Evolutionary conservation across 2,888 invertebrate species (phyloP).

Genomic region (Lepeophtheirus nordmannii): DNA sequence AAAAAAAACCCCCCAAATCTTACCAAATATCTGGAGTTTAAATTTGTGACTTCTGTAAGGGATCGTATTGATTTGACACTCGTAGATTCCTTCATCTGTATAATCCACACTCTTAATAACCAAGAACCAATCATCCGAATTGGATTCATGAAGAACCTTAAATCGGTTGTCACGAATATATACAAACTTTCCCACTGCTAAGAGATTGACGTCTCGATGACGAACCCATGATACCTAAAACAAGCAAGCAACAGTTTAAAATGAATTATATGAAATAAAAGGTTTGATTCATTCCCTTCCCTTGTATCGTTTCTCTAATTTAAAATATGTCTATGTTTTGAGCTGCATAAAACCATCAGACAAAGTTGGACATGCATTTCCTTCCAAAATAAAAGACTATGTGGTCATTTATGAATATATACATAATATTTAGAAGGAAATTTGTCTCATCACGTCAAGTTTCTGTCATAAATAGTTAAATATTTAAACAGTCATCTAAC

Average conservation of each 20-base stretch:
- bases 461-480: no score
- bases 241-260: not conserved
- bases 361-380: no score
- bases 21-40: not conserved
- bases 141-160: constrained; percentile 30
- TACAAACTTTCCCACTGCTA: constrained; percentile 30
- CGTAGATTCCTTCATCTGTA: constrained; percentile 31
- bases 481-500: no score
- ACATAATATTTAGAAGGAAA: no score
- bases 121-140: constrained; percentile 31
- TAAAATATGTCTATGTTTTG: no score
- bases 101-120: constrained; percentile 30
- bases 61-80: constrained; percentile 29
- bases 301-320: not conserved
- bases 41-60: constrained; percentile 16
- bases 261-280: not conserved
- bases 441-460: no score
- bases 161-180: constrained; percentile 31
- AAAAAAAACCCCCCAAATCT: no score
- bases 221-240: constrained; percentile 31
- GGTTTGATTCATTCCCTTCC: not conserved
- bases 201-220: constrained; percentile 30
- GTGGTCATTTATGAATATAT: no score
- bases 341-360: no score
- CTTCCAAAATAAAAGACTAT: no score